Base-by-base conservation (phyloP, 1,140 invertebrate genomes). In the Cydia strobilella region DNA sequence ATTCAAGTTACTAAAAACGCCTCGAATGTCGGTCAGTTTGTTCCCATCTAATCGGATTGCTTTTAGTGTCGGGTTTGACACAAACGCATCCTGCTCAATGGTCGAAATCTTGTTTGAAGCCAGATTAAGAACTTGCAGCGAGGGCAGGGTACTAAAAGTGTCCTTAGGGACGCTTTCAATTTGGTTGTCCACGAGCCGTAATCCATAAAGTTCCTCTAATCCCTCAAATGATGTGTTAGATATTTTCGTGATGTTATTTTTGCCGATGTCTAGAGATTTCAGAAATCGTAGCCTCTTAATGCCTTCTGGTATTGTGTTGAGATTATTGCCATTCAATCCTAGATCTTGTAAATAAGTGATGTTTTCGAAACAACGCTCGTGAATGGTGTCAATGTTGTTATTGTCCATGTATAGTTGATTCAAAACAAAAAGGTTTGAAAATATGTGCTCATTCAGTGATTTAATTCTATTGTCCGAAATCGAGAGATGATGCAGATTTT, bases 261-360 rank as follows among this genome's bases (percentile, higher is more conserved):
- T 96, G 3, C 96, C 96, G 63, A 97, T 93, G 90, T 97, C 96
- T 27, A 97, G 93, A 0, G 95, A 96, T 88, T 96, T 96, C 63
- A 98, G 91, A 79, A 95, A 95, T 25, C 91, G 85, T n/a, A 97
- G 87, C 76, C 94, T 94, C 75, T 94, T 94, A 1, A 97, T 94
- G 7, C 96, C 95, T 73, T 94, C 93, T 5, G 97, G 97, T 31
- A 99, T 94, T 74, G 93, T 92, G 75, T 93, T 95, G 15, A 99
- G 88, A 51, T 90, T 86, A 89, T 99, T 99, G 23, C 95, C 95
- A 82, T 96, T 96, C 31, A 98, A 87, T 31, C 96, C 96, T 0
- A 98, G 92, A 85, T 97, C 97, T 87, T 96, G 95, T 23, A 98
- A 93, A 85, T 94, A 95, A 5, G 95, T 96, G 71, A 96, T 95